These are phyloP conservation scores for Vespertilio murinus DNA, from an alignment of 2,797 vertebrate species.

Conservation along the genomic window DNA sequence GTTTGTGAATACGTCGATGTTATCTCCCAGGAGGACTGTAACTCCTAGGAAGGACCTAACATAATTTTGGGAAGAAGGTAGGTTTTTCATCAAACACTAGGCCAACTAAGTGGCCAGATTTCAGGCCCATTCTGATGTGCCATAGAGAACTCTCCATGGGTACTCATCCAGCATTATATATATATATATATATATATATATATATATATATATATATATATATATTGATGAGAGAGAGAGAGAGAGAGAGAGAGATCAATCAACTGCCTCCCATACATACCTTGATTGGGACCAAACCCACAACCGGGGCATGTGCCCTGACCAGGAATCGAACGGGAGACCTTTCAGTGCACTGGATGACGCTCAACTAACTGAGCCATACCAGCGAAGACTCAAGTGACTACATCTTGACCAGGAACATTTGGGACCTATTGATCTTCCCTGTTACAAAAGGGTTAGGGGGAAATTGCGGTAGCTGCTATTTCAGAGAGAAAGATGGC, in stretches of 20 bases:
- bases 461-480: neutral
- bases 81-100: neutral
- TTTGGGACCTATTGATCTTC: neutral
- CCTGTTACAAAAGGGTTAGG: neutral
- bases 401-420: neutral
- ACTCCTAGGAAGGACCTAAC: neutral
- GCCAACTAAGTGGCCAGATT: neutral
- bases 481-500: slow-evolving; percentile 27
- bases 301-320: too few species aligned
- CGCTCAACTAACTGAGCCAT: too few species aligned
- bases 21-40: neutral
- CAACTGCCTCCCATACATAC: too few species aligned
- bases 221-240: too few species aligned
- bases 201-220: too few species aligned
- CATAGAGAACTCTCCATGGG: neutral
- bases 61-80: slow-evolving; percentile 31
- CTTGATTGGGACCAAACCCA: too few species aligned
- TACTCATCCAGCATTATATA: neutral
- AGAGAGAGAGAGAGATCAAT: too few species aligned
- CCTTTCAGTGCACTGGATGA: too few species aligned
- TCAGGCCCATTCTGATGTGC: neutral
- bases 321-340: too few species aligned
- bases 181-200: too few species aligned
- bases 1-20: neutral
- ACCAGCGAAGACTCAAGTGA: neutral